phyloP scores from a whole-genome alignment of 2,113 vertebrate species.

The Fulica atra region DNA sequence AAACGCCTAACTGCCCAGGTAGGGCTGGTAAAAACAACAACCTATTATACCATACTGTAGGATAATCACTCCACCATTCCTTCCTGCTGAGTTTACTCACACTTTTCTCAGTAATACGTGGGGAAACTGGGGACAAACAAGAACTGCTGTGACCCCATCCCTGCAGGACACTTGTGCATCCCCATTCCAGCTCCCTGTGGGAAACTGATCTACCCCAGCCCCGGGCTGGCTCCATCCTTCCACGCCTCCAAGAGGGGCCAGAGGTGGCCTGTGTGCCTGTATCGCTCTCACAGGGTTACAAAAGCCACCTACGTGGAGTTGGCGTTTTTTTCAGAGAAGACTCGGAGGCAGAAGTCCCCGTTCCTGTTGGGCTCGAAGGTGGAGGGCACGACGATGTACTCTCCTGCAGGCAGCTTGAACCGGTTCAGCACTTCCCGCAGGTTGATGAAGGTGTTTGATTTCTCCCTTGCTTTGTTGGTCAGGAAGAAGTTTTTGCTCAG shows the following conservation, averaged over 20 bases:
- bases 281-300: fast-evolving
- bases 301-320: slow-evolving; percentile 79
- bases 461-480: slow-evolving; percentile 85
- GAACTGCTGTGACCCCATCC: neutral
- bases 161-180: fast-evolving
- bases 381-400: slow-evolving; percentile 91
- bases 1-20: neutral
- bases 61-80: neutral
- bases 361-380: slow-evolving; percentile 91
- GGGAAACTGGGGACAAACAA: neutral
- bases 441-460: slow-evolving; percentile 92
- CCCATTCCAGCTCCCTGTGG: fast-evolving
- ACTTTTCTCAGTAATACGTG: neutral
- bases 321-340: slow-evolving; percentile 90
- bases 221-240: neutral
- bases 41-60: no score
- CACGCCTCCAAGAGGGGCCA: fast-evolving
- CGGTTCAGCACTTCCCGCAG: slow-evolving; percentile 89
- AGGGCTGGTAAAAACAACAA: neutral
- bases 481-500: slow-evolving; percentile 92
- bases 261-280: fast-evolving
- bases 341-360: slow-evolving; percentile 90
- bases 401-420: slow-evolving; percentile 88
- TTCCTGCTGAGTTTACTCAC: neutral
- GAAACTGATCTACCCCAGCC: neutral